phyloP scores from a whole-genome alignment of 1,140 invertebrate genomes.

The Pseudomyrmex sp. region DNA sequence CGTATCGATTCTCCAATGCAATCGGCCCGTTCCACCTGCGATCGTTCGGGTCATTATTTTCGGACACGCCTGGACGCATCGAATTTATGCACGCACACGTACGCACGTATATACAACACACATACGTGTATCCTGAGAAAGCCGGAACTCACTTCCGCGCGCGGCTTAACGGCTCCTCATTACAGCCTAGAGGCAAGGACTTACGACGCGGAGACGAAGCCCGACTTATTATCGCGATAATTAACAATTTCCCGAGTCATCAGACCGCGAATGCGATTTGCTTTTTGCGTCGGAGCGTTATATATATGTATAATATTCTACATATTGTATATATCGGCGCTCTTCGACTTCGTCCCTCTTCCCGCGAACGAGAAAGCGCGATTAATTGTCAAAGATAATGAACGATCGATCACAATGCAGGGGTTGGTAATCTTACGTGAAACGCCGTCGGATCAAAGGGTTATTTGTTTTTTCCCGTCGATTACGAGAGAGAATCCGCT shows the following conservation, averaged over 20 bases:
- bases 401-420: constrained; percentile 38
- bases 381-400: constrained; percentile 44
- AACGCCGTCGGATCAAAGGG: constrained; percentile 26
- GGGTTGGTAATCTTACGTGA: constrained; percentile 36
- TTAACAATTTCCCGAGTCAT: constrained; percentile 70
- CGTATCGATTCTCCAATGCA: background rate
- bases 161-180: constrained; percentile 21
- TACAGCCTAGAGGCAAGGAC: background rate
- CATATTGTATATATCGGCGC: constrained; percentile 8
- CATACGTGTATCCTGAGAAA: background rate
- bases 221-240: constrained; percentile 66
- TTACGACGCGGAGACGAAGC: background rate
- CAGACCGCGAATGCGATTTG: constrained; percentile 57
- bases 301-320: too few relatives aligned
- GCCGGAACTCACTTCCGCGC: background rate
- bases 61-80: constrained; percentile 17
- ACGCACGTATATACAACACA: background rate
- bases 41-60: constrained; percentile 29
- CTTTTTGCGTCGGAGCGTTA: constrained; percentile 16
- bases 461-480: constrained; percentile 31
- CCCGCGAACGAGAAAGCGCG: background rate
- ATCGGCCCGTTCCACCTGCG: background rate
- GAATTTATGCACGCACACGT: background rate
- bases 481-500: background rate
- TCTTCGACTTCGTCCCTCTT: background rate